phyloP scores from a whole-genome alignment of 1,140 invertebrate species.

The Holotrichia oblita region DNA sequence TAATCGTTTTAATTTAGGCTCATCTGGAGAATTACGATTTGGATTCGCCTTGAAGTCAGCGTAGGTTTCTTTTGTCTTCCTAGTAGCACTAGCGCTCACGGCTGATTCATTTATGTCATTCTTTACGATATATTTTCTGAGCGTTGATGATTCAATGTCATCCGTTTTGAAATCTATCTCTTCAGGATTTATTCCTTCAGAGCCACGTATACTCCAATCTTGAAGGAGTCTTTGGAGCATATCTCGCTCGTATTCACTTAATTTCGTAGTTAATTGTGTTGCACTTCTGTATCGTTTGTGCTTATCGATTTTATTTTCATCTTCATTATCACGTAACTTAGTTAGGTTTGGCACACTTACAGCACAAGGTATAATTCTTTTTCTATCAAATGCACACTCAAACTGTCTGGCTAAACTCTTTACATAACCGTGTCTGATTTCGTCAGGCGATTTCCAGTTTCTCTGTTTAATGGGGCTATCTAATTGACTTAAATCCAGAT shows the following conservation, averaged over 20 bases:
- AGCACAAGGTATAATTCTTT: constrained; percentile 45
- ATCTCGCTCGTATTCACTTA: constrained; percentile 63
- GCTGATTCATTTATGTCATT: not conserved
- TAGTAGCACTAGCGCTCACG: not conserved
- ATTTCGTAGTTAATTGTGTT: constrained; percentile 45
- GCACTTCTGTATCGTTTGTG: constrained; percentile 18
- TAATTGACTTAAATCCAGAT: constrained; percentile 58
- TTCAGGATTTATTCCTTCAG: constrained; percentile 55
- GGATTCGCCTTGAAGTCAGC: not conserved
- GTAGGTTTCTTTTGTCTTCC: not conserved
- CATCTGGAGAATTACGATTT: not conserved
- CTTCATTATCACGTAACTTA: constrained; percentile 38
- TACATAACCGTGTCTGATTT: constrained; percentile 64
- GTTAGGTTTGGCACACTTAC: constrained; percentile 54
- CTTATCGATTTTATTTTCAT: constrained; percentile 39
- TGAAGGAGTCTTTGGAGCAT: constrained; percentile 66
- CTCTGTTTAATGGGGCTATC: constrained; percentile 57
- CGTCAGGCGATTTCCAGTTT: constrained; percentile 67
- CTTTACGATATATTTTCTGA: constrained; percentile 15
- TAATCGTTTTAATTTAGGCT: constrained; percentile 22
- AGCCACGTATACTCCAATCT: constrained; percentile 63
- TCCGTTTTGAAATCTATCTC: not conserved
- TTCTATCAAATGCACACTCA: constrained; percentile 50
- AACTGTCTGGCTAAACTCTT: constrained; percentile 70
- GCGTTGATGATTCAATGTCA: not conserved